Evolutionary conservation across 2,797 vertebrate species (phyloP), one percentile per base, ranked within the genome.

Genomic region (Catharus ustulatus): DNA sequence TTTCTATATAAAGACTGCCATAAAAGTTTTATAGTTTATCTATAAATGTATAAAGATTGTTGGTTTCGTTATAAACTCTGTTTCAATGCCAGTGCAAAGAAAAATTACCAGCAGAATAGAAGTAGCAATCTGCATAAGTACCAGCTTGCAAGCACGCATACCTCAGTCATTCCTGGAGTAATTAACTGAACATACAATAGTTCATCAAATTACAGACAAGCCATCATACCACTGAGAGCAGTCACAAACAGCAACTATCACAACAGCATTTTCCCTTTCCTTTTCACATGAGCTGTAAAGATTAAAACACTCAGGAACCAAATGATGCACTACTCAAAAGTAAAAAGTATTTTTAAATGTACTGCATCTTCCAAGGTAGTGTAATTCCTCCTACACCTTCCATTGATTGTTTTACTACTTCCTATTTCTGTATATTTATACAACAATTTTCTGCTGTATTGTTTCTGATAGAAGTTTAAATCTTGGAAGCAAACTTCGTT

Each of bases 11-110:
- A 97, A 98, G 95, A 95, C 87, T 95, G 92, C 91, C 86, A 95
- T 97, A 97, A 98, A 98, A 95, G 86, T 95, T 97, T 98, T 97
- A 97, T 57, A 83, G 97, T 97, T 98, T 98, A 91, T 91, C 97
- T 97, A 96, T 98, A 98, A 98, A 97, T 85, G 96, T 92, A 97
- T 94, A 94, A 96, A 97, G 95, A 97, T 97, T 97, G 97, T 58
- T 97, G 89, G 93, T 96, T 97, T 97, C 84, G 78, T 97, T 97
- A 96, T 81, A 96, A 95, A 91, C 92, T 93, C 88, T 82, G 73
- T 96, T 97, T 93, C 94, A 82, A 87, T 63, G 95, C 92, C 96
- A 97, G 86, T 84, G 92, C 94, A 97, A 98, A 97, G 93, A 95
- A 97, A 96, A 97, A 95, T 96, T 96, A 97, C 95, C 96, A 96